A percentile compares a stretch with the other conserved stretches of the same genome.
Conservation (phyloP, 2,888 invertebrate species). For the Philonicus albiceps region DNA sequence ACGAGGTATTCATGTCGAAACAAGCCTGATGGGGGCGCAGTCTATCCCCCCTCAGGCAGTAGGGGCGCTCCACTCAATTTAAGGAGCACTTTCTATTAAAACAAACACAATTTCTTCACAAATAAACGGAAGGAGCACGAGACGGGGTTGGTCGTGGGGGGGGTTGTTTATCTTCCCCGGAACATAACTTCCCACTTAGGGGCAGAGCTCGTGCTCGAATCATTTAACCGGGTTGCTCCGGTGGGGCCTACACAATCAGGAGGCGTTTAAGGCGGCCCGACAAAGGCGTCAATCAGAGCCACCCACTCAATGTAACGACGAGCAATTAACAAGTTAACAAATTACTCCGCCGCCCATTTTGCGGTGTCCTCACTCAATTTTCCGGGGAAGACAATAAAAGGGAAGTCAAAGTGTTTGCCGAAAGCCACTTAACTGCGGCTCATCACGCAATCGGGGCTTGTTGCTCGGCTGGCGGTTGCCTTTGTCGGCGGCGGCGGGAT, state of each 20-base stretch:
- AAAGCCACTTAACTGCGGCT: conserved; percentile 40
- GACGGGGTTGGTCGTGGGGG: not conserved
- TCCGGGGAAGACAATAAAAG: conserved; percentile 39
- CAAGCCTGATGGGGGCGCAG: not conserved
- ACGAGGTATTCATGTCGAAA: not conserved
- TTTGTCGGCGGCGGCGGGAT: not conserved
- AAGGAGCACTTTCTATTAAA: not conserved
- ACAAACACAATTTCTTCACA: not conserved
- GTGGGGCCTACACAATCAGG: not conserved
- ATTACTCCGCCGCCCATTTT: conserved; percentile 35
- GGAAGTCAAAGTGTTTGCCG: conserved; percentile 35
- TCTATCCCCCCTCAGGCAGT: not conserved
- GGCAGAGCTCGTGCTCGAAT: not conserved
- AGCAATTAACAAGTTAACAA: conserved; percentile 39
- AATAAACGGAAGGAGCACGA: not conserved
- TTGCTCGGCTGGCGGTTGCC: conserved; percentile 6
- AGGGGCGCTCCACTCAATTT: not conserved
- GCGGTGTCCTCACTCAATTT: conserved; percentile 38
- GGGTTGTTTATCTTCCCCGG: not conserved
- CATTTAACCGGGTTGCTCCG: not conserved
- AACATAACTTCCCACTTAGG: not conserved
- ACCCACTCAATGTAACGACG: conserved; percentile 35
- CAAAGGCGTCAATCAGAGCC: conserved; percentile 36
- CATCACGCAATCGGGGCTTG: conserved; percentile 37
- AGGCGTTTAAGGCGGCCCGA: not conserved